Evolutionary conservation across 2,888 invertebrate genomes (phyloP), one percentile per base, ranked within the genome.

Genomic region (Serrognathus titanus): DNA sequence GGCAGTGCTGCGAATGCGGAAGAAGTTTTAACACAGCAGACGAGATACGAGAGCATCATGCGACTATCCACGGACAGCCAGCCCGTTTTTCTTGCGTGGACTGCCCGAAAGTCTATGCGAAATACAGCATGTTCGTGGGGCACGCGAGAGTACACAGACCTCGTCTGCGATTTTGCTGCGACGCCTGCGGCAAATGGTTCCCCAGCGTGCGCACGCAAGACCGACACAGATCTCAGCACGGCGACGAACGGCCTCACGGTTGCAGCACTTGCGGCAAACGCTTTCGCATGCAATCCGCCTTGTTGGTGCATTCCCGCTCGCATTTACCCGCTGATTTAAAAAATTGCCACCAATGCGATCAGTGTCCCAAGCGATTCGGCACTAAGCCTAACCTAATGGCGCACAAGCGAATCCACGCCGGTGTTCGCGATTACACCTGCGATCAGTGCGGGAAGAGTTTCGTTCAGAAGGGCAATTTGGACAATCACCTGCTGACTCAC

Each of bases 61-160:
- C 82, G 60, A 75, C 79, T 6, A 81, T 83, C 0, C 88, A 88
- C 65, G 83, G 83, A 45, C 85, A 85, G 65, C 81, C 83, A 59
- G 79, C 83, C 0, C 83, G 84, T 5, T 88, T 85, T 66, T 80
- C 82, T 67, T 89, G 88, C 69, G 81, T 84, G 13, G 85, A 87
- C 66, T 88, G 88, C 69, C 83, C 85, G 45, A 83, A 83, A 64
- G 80, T 84, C 10, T 82, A 82, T 62, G 81, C 82, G 43, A 83
- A 84, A 66, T 87, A 86, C 72, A 79, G 80, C 57, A 80, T 81
- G 3, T 88, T 88, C 69, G 70, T 88, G 6, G 82, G 82, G 52
- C 88, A 88, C 73, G 83, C 86, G 0, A 77, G 82, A 60, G 80
- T 82, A 47, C 88, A 88, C 71, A 80, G 84, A 61, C 82, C 82